Evolutionary conservation across 1,140 invertebrate genomes (phyloP).

Genomic region (Rhyacophila brunnea): DNA sequence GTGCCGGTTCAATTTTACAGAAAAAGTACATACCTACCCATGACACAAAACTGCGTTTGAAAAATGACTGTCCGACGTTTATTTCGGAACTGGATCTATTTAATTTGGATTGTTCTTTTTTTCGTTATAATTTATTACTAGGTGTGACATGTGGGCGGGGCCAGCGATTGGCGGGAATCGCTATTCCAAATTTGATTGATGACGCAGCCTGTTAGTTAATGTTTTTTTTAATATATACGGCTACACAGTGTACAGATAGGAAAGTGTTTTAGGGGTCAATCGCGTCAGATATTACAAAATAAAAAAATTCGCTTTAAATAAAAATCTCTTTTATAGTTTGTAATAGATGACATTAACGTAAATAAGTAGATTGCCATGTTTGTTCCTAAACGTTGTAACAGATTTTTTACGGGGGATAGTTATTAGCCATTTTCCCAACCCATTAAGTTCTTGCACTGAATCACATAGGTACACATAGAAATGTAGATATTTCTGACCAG

Average conservation of each 20-base stretch:
- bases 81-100: constrained; percentile 7
- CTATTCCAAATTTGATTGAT: constrained; percentile 33
- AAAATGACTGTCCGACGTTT: not conserved
- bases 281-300: not conserved
- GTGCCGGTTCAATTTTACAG: too few species aligned
- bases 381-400: not conserved
- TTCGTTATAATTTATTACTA: constrained; percentile 27
- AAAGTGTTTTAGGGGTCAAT: constrained; percentile 4
- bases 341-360: too few species aligned
- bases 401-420: not conserved
- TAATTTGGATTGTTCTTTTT: constrained; percentile 17
- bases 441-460: too few species aligned
- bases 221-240: constrained; percentile 2
- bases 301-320: too few species aligned
- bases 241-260: not conserved
- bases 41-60: constrained; percentile 1
- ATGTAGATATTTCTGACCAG: too few species aligned
- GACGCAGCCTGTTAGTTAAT: constrained; percentile 11
- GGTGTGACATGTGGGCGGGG: constrained; percentile 27
- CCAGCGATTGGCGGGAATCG: constrained; percentile 20
- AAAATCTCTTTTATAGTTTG: too few species aligned
- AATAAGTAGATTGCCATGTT: too few species aligned
- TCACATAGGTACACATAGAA: too few species aligned
- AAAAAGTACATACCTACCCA: too few species aligned
- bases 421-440: too few species aligned